These are phyloP conservation scores for Poeciliopsis paucimaculata DNA, from an alignment of 2,797 vertebrate genomes.

Conservation along the genomic window DNA sequence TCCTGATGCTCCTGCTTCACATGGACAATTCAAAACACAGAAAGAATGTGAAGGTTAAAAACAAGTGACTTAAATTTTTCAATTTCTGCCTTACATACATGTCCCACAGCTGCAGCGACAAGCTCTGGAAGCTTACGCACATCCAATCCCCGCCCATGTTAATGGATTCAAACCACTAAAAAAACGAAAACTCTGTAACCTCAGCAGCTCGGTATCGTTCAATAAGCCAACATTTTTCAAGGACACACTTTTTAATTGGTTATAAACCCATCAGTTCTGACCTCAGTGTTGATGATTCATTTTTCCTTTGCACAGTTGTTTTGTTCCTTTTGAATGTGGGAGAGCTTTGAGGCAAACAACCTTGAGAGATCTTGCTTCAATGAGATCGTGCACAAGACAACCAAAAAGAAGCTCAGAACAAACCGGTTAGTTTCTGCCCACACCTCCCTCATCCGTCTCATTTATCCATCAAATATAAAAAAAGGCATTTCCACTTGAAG, in stretches of 20 bases:
- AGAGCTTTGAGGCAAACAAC: not conserved
- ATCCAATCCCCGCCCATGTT: not conserved
- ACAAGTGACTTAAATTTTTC: not conserved
- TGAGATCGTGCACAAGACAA: not conserved
- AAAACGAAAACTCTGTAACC: not conserved
- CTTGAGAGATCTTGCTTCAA: not conserved
- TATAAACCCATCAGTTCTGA: not conserved
- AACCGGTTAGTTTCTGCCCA: not conserved
- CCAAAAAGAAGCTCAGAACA: not conserved
- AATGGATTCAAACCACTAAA: not conserved
- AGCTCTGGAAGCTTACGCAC: not conserved
- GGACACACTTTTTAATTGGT: not conserved
- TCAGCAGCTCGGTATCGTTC: not conserved
- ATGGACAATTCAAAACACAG: constrained; percentile 17
- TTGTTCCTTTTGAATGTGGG: constrained; percentile 6
- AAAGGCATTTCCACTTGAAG: not conserved
- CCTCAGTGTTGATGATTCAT: constrained; percentile 1
- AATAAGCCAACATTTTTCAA: not conserved
- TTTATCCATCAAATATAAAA: not conserved
- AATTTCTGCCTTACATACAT: not conserved
- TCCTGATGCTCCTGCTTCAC: constrained; percentile 17
- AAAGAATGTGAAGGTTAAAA: not conserved
- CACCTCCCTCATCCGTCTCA: not conserved
- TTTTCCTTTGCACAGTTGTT: not conserved
- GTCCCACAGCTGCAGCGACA: not conserved